Conservation (phyloP, 2,888 invertebrate genomes). For the Gymnoscelis rufifasciata region DNA sequence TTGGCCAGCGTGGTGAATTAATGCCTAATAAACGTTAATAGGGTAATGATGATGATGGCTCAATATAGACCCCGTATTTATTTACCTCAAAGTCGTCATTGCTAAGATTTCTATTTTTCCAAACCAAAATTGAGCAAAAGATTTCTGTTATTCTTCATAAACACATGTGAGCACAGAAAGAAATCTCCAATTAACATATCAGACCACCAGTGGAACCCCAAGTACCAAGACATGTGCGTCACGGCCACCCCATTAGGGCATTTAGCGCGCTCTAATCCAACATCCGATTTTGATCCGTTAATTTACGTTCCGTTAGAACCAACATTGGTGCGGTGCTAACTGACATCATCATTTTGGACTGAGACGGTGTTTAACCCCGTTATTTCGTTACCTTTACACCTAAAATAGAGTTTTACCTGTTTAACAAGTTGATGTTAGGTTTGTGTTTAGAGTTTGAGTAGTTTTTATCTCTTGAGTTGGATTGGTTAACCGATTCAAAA, state of each 20-base stretch:
- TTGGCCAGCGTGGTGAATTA: no score
- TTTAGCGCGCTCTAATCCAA: constrained; percentile 46
- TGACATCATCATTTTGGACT: constrained; percentile 2
- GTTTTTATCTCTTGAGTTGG: no score
- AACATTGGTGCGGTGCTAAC: constrained; percentile 6
- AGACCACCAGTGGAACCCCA: constrained; percentile 18
- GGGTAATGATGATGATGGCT: no score
- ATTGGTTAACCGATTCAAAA: no score
- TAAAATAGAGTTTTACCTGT: not conserved
- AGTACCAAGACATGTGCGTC: constrained; percentile 28
- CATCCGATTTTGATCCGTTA: constrained; percentile 29
- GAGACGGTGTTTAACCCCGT: not conserved
- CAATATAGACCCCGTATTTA: no score
- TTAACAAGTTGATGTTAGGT: no score
- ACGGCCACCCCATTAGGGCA: constrained; percentile 43
- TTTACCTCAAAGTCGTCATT: no score
- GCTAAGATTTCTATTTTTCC: no score
- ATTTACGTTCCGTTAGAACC: constrained; percentile 6
- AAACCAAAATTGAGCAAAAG: no score
- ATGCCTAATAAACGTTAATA: no score
- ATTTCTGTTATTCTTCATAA: no score
- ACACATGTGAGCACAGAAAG: not conserved
- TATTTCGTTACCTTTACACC: not conserved
- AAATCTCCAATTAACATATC: constrained; percentile 18
- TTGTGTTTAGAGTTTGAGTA: no score